Evolutionary conservation across 2,797 vertebrate genomes (phyloP), one percentile per base, ranked within the genome.

Genomic region (Lithobates sylvaticus): DNA sequence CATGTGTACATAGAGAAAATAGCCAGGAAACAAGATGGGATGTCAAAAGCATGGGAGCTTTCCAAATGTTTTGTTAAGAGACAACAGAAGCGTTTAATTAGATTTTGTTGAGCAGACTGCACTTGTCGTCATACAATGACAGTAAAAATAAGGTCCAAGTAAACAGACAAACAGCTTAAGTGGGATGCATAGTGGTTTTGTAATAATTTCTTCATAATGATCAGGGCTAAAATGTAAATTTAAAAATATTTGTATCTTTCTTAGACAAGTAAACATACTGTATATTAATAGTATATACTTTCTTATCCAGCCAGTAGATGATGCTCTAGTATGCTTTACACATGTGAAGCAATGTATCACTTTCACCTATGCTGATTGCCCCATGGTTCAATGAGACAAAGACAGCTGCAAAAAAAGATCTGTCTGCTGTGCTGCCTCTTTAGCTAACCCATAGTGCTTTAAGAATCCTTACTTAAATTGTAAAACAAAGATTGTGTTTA

Each of bases 1-100:
- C 65, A 67, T 18, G 27, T 26, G 27, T 12, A 67, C 65, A 67
- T 29, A 12, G 65, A 29, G 12, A 6, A 67, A 67, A 27, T 67
- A 67, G n/a, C 65, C n/a, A 29, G 13, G 65, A 67, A 29, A 18
- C 65, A 29, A 29, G 65, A 67, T 15, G 65, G n/a, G 26, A 29
- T 67, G 61, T 29, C 65, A 67, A 3, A 27, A 27, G 16, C 61
- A 67, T 26, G 12, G 27, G 65, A 67, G 65, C 26, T 10, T 10
- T 29, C 65, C 65, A 67, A 67, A 67, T 67, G 65, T 29, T 67
- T 67, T 29, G 27, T 67, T 10, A 12, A 65, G 64, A 65, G n/a
- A 65, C 64, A 65, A 65, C 64, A 65, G 64, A 65, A 65, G 65
- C 26, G 27, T 29, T 67, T 67, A 67, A 67, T 67, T 67, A 29